A percentile compares a stretch with the other conserved stretches of the same genome.
phyloP scores from a whole-genome alignment of 2,797 vertebrate species.

The Siniperca scherzeri region DNA sequence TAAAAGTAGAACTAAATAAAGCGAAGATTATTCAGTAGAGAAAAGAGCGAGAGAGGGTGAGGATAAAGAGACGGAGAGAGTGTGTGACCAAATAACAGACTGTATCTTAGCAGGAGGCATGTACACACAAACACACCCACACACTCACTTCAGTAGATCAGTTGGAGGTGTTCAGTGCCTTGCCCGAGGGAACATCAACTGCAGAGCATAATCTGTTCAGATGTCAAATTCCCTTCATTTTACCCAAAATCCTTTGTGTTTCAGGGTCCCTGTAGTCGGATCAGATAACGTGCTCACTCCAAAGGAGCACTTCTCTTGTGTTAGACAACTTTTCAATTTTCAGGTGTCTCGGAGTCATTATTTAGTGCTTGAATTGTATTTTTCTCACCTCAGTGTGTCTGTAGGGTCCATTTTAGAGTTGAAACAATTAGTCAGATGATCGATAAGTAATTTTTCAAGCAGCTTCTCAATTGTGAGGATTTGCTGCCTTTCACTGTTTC shows the following conservation, averaged over 20 bases:
- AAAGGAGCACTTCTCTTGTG: not conserved
- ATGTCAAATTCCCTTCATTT: constrained; percentile 24
- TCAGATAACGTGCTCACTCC: not conserved
- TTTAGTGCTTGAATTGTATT: not conserved
- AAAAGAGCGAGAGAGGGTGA: not conserved
- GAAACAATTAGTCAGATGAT: not conserved
- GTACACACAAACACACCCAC: constrained; percentile 3
- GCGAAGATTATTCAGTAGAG: not conserved
- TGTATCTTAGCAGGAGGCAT: constrained; percentile 36
- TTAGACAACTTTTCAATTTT: not conserved
- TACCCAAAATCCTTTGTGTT: constrained; percentile 44
- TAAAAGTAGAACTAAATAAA: not conserved
- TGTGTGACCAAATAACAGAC: constrained; percentile 41
- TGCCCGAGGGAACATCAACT: constrained; percentile 14
- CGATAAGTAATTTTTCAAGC: not conserved
- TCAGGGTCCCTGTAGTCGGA: not conserved
- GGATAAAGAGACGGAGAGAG: not conserved
- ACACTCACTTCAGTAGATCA: constrained; percentile 10
- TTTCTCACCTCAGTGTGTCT: not conserved
- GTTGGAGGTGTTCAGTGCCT: constrained; percentile 12
- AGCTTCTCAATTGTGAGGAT: not conserved
- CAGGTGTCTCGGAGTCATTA: not conserved
- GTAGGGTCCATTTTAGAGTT: too few species aligned
- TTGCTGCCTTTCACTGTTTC: too few species aligned
- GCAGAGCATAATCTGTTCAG: constrained; percentile 14